Evolutionary conservation across 2,797 vertebrate genomes (phyloP), one percentile per base, ranked within the genome.

Genomic region (Cryptoblepharus egeriae): DNA sequence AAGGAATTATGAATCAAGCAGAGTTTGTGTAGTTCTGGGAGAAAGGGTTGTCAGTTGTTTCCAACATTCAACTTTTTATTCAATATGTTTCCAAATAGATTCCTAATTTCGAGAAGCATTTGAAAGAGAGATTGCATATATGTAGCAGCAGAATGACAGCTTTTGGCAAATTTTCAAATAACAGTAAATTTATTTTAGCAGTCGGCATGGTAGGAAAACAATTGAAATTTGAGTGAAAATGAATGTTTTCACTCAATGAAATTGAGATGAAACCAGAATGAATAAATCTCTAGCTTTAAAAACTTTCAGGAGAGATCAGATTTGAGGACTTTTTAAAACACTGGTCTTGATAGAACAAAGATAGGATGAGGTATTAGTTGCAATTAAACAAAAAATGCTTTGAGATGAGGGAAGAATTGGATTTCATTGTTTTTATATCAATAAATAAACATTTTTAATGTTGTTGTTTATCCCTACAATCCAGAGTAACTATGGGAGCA

Each of bases 261-360:
- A n/a, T n/a, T n/a, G n/a, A n/a, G n/a, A n/a, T n/a, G n/a, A n/a
- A n/a, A n/a, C n/a, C n/a, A n/a, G n/a, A n/a, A n/a, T n/a, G n/a
- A n/a, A n/a, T n/a, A n/a, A n/a, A n/a, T n/a, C n/a, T n/a, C n/a
- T n/a, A n/a, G n/a, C n/a, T n/a, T n/a, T n/a, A 15, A 89, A 91
- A 90, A 52, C 71, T 90, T 81, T 91, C 65, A 86, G 84, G 87
- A 30, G 64, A 88, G 88, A 87, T 71, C 20, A 74, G 79, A 77
- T 77, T 87, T 85, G 0, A 70, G 75, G 28, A 2, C 8, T 10
- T 81, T 83, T 71, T 20, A 64, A n/a, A 88, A 88, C 80, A 79
- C 57, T 86, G 81, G 86, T 88, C 88, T 91, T n/a, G n/a, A n/a
- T n/a, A n/a, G n/a, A n/a, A n/a, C 57, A 89, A 78, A 81, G 86